These are phyloP conservation scores for Melanaphis sacchari DNA, from an alignment of 1,140 invertebrate genomes.

Conservation along the genomic window DNA sequence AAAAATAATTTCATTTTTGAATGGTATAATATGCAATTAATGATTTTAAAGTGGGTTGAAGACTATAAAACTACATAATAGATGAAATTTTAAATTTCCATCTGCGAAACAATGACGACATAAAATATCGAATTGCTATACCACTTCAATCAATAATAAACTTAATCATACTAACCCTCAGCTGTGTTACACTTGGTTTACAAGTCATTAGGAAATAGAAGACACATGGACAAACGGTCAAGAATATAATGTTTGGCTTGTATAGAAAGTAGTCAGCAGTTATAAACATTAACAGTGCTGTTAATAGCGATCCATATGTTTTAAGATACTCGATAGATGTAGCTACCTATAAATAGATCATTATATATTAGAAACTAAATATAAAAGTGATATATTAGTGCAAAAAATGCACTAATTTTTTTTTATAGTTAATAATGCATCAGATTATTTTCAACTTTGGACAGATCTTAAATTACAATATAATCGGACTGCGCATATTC, in stretches of 20 bases:
- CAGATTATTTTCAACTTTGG: background rate
- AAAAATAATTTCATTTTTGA: no score
- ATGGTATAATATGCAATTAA: no score
- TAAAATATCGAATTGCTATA: no score
- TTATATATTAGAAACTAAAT: background rate
- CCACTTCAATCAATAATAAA: no score
- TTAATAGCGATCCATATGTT: background rate
- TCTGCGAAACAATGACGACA: no score
- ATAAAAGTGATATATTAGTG: no score
- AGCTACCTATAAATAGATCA: background rate
- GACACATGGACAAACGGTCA: background rate
- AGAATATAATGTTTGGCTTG: background rate
- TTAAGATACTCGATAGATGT: background rate
- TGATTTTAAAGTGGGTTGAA: no score
- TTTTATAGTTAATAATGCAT: background rate
- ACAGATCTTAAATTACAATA: background rate
- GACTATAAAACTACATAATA: no score
- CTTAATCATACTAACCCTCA: background rate
- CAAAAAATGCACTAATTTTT: no score
- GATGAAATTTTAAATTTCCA: no score
- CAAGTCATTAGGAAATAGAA: background rate
- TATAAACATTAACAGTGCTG: background rate
- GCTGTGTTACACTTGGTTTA: background rate
- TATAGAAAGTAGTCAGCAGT: slow-evolving; percentile 4
- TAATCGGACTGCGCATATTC: background rate